Conservation (phyloP, 2,113 vertebrate genomes). For the Cyphomyrus discorhynchus region DNA sequence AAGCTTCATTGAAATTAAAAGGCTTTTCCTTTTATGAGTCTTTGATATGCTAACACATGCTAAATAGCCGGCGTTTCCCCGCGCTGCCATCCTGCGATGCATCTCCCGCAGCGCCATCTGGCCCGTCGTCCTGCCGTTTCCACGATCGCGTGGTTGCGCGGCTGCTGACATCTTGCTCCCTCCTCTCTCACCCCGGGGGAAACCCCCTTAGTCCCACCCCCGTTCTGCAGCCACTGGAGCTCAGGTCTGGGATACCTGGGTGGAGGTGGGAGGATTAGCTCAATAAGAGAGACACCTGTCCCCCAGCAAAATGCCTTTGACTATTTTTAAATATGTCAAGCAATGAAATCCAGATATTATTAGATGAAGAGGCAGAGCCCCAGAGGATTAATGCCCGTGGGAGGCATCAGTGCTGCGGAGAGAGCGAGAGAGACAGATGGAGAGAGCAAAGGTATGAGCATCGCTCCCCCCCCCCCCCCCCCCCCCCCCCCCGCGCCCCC, state of each 20-base stretch:
- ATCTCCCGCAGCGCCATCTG: not conserved
- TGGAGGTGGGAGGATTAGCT: not conserved
- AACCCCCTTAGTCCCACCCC: not conserved
- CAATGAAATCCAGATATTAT: constrained; percentile 19
- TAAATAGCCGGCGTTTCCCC: not conserved
- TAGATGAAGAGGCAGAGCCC: constrained; percentile 9
- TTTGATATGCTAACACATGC: not conserved
- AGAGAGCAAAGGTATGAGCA: not conserved
- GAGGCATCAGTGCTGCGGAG: not conserved
- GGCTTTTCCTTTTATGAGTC: not conserved
- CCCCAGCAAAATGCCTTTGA: constrained; percentile 16
- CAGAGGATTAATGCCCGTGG: constrained; percentile 13
- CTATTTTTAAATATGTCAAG: constrained; percentile 18
- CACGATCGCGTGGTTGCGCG: not conserved
- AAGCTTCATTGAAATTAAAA: not conserved
- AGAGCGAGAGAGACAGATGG: not conserved
- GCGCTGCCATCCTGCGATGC: not conserved
- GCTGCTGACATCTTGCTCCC: not conserved
- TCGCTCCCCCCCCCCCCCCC: not conserved
- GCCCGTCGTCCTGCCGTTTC: not conserved
- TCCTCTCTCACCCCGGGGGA: not conserved
- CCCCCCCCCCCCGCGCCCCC: too few species aligned
- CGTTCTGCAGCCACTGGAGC: not conserved
- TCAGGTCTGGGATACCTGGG: not conserved
- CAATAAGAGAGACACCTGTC: not conserved